These are phyloP conservation scores for Drosophila trichaetosa DNA, from an alignment of 2,888 invertebrate genomes.

Conservation along the genomic window DNA sequence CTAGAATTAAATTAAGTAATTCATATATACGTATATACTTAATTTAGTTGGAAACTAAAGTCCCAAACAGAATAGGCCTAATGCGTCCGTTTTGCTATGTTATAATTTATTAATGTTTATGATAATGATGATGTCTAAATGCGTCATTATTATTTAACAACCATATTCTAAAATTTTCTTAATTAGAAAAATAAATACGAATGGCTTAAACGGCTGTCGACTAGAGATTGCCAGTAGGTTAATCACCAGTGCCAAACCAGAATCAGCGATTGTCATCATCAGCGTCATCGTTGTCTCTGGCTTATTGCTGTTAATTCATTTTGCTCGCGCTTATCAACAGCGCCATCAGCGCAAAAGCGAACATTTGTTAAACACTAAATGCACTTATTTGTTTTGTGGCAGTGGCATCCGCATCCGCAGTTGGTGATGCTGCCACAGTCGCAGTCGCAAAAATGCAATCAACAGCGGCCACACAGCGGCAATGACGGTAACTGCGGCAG, in stretches of 20 bases:
- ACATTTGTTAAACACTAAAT: conserved; percentile 82
- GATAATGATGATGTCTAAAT: neutral
- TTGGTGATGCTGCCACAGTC: conserved; percentile 17
- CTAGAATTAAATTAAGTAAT: neutral
- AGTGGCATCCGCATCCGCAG: conserved; percentile 46
- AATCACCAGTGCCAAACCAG: conserved; percentile 27
- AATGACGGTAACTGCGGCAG: conserved; percentile 18
- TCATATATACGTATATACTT: neutral
- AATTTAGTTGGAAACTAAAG: neutral
- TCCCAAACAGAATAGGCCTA: neutral
- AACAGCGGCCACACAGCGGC: conserved; percentile 57
- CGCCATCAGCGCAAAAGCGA: conserved; percentile 74
- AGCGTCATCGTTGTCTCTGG: conserved; percentile 53
- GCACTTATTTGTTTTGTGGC: conserved; percentile 79
- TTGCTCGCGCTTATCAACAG: conserved; percentile 72
- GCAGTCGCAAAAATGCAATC: conserved; percentile 61
- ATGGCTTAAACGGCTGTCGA: conserved; percentile 32
- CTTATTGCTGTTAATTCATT: conserved; percentile 70
- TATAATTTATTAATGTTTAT: conserved; percentile 1
- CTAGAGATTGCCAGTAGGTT: conserved; percentile 22
- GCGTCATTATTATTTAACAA: conserved; percentile 12
- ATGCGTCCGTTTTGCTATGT: neutral
- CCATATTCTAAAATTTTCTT: conserved; percentile 14
- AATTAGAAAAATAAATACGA: conserved; percentile 38
- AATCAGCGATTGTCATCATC: conserved; percentile 40